Conservation (phyloP, 64 coral and sea anemone species). For the Anthopleura sola region DNA sequence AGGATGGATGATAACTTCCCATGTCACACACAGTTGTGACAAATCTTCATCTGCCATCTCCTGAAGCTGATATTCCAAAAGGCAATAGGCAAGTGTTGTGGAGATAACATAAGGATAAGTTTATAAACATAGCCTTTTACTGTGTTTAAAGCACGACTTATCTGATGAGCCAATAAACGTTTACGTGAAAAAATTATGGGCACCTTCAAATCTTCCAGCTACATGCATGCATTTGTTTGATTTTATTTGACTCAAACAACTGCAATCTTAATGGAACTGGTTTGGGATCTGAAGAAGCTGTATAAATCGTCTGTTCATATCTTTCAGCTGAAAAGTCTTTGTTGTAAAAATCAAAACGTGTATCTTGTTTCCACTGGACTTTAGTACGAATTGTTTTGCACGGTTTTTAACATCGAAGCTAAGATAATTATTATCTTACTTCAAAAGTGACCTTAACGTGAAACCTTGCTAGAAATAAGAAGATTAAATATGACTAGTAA, state of each 20-base stretch:
- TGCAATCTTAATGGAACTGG: neutral
- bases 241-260: neutral
- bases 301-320: neutral
- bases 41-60: constrained; percentile 21
- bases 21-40: constrained; percentile 17
- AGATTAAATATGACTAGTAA: neutral
- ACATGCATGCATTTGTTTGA: neutral
- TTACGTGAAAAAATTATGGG: neutral
- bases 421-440: constrained; percentile 3
- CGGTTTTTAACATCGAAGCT: neutral
- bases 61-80: constrained; percentile 4
- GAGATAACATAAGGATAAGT: neutral
- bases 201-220: neutral
- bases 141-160: constrained; percentile 1
- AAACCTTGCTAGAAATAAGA: neutral
- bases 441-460: constrained; percentile 4
- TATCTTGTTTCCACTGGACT: neutral
- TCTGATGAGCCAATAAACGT: neutral
- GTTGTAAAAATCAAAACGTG: constrained; percentile 3
- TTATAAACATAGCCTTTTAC: constrained; percentile 5
- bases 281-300: neutral
- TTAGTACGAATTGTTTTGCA: constrained; percentile 2
- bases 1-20: constrained; percentile 5
- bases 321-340: neutral
- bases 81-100: constrained; percentile 4